phyloP scores from a whole-genome alignment of 1,140 invertebrate genomes.

The Drosophila teissieri region DNA sequence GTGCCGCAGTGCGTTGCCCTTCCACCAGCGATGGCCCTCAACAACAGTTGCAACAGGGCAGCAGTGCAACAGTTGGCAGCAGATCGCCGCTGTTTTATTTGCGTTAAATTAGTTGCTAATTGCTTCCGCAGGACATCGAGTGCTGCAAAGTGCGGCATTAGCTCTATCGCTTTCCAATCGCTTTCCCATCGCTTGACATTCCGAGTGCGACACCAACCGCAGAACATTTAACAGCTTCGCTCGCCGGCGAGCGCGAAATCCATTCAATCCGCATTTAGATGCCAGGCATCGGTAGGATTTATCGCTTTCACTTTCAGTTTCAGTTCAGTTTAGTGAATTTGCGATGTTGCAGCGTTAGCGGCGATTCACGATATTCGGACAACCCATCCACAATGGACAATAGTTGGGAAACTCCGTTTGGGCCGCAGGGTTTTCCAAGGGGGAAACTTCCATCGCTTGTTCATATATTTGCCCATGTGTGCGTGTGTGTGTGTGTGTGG shows the following conservation, averaged over 20 bases:
- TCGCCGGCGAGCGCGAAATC: not conserved
- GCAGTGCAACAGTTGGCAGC: conserved; percentile 7
- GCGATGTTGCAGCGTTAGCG: not conserved
- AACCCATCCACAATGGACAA: conserved; percentile 7
- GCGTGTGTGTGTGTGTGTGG: conserved; percentile 9
- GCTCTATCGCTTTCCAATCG: no score
- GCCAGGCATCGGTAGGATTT: not conserved
- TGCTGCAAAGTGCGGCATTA: not conserved
- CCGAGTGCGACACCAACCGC: no score
- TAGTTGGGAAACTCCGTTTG: conserved; percentile 22
- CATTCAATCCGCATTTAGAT: not conserved
- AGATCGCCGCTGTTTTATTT: not conserved
- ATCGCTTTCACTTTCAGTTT: not conserved
- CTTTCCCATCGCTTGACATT: no score
- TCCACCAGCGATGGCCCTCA: no score
- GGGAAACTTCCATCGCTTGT: conserved; percentile 22
- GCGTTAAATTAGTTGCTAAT: not conserved
- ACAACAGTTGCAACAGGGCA: conserved; percentile 10
- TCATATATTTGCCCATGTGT: conserved; percentile 2
- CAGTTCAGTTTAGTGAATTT: not conserved
- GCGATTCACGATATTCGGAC: conserved; percentile 14
- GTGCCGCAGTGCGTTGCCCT: not conserved
- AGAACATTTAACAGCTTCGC: no score
- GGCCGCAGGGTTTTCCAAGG: conserved; percentile 16
- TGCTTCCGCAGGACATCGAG: not conserved